A percentile compares a stretch with the other conserved stretches of the same genome.
These are phyloP conservation scores for Abrostola triplasia DNA, from an alignment of 2,888 invertebrate species.

Conservation along the genomic window DNA sequence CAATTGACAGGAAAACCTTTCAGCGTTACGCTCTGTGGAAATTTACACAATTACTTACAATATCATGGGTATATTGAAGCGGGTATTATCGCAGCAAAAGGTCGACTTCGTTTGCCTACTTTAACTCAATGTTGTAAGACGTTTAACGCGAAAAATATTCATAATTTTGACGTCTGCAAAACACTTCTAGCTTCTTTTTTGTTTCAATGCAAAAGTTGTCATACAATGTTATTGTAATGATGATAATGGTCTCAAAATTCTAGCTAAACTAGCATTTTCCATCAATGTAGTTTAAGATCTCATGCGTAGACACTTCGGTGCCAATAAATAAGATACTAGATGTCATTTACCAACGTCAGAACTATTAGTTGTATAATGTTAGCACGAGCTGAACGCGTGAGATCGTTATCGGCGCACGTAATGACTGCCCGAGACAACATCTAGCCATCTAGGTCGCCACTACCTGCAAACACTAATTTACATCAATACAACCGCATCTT, in stretches of 20 bases:
- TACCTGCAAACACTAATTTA: slow-evolving; percentile 45
- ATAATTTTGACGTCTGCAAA: too few relatives aligned
- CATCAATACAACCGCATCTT: slow-evolving; percentile 12
- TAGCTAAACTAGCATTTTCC: too few relatives aligned
- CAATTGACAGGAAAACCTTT: slow-evolving; percentile 35
- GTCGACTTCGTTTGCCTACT: background rate
- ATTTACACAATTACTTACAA: slow-evolving; percentile 10
- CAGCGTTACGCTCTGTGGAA: slow-evolving; percentile 10
- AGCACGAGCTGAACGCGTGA: slow-evolving; percentile 39
- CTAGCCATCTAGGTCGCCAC: slow-evolving; percentile 45
- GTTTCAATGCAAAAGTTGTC: too few relatives aligned
- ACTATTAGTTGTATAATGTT: background rate
- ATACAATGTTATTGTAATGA: too few relatives aligned
- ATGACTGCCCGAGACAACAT: slow-evolving; percentile 2
- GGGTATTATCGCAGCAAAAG: slow-evolving; percentile 5
- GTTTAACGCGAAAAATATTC: too few relatives aligned
- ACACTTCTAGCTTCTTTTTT: too few relatives aligned
- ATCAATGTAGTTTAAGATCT: background rate
- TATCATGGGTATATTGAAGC: background rate
- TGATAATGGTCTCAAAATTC: too few relatives aligned
- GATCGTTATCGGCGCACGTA: slow-evolving; percentile 16
- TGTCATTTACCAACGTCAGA: background rate
- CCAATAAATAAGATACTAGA: background rate
- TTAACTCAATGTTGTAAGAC: too few relatives aligned
- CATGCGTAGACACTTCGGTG: background rate